A percentile compares a stretch with the other conserved stretches of the same genome.
phyloP scores from a whole-genome alignment of 1,140 invertebrate species.

The Oreohelix idahoensis region DNA sequence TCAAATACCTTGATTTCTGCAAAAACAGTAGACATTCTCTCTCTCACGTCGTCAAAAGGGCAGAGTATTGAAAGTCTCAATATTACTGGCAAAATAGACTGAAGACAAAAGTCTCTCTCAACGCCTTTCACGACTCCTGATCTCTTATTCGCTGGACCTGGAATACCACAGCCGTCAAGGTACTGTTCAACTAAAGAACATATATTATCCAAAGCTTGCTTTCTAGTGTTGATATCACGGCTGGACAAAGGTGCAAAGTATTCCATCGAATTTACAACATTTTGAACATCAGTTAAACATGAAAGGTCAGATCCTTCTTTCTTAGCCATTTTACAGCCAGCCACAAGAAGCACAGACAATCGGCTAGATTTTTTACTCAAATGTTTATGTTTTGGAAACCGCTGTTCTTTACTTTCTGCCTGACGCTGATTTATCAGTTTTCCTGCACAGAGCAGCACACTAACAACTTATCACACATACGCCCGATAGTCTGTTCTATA shows the following conservation, averaged over 20 bases:
- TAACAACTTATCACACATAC: not conserved
- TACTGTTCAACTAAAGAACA: conserved; percentile 56
- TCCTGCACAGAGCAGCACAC: not conserved
- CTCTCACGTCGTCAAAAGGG: conserved; percentile 65
- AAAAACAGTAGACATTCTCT: conserved; percentile 53
- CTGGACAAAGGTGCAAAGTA: conserved; percentile 16
- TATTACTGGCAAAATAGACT: conserved; percentile 60
- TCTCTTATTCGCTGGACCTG: conserved; percentile 28
- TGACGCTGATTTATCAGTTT: not conserved
- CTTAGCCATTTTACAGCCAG: conserved; percentile 6
- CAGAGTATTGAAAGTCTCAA: conserved; percentile 58
- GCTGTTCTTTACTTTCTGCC: not conserved
- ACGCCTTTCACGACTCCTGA: conserved; percentile 43
- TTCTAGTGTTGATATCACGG: conserved; percentile 51
- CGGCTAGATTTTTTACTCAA: not conserved
- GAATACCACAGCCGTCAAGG: conserved; percentile 65
- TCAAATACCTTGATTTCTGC: conserved; percentile 58
- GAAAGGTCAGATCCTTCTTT: not conserved
- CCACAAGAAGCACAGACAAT: not conserved
- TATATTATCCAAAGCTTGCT: conserved; percentile 54
- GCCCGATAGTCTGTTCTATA: not conserved
- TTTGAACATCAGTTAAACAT: not conserved
- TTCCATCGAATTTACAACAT: conserved; percentile 24
- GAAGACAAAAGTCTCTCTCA: conserved; percentile 43
- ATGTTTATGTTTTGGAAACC: not conserved